Base-by-base conservation (phyloP, 2,113 vertebrate genomes). In the Elachura formosa region DNA sequence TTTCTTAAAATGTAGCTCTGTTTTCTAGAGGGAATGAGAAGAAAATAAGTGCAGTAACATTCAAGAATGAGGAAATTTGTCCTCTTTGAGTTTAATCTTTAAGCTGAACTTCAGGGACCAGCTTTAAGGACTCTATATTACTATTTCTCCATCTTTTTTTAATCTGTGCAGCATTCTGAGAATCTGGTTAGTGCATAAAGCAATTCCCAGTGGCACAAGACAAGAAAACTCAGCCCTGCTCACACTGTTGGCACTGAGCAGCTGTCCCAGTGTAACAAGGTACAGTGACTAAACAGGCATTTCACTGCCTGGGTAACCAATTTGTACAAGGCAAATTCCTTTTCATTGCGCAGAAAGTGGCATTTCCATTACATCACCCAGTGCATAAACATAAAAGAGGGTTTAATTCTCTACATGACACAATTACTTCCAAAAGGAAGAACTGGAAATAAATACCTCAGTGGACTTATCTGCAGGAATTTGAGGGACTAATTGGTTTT, bases 381-480 rank as follows among this genome's bases (percentile, higher is more conserved):
- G 33, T 66, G 54, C 62, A 68, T 72, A 81, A 90, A 75, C 33
- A 73, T 46, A 76, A 80, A 64, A 61, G 59, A 46, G 20, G 38
- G 25, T 34, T 82, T 89, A 41, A 82, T 75, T 85, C 45, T 76
- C 40, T 49, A 40, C 1, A 2, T 77, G 79, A 68, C 63, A 84
- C 64, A 69, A 82, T 89, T 83, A 80, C n/a, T 94, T 93, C 73
- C 86, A 56, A 63, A 89, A 95, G 59, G 40, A 80, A 91, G 59
- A 63, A 45, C 62, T 72, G 45, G 49, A 59, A 93, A 75, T 18
- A 88, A 83, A 77, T 9, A 45, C 24, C 12, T 11, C 54, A 59
- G 45, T 18, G 28, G 74, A 56, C 20, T 16, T 10, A 49, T 55
- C 67, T 87, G 74, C 51, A 87, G 58, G 62, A 75, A 72, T 84